Percentiles rank a stretch among this genome's conserved stretches.
Conservation (phyloP, 2,113 vertebrate species). For the Vimba vimba region DNA sequence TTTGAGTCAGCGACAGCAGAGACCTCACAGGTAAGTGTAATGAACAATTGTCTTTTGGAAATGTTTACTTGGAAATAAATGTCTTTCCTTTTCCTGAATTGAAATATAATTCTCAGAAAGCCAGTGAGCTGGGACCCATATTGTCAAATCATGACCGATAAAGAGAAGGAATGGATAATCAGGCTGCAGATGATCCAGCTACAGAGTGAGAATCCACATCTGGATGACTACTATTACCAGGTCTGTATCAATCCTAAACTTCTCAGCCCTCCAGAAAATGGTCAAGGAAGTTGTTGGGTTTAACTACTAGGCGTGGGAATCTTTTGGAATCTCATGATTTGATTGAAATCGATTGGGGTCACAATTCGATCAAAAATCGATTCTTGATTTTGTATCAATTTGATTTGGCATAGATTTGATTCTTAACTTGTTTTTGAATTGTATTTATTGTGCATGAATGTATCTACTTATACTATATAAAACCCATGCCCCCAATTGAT, state of each 20-base stretch:
- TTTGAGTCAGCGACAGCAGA: slow-evolving; percentile 78
- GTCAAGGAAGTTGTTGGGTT: neutral
- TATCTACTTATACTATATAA: too few relatives aligned
- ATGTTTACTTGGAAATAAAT: too few relatives aligned
- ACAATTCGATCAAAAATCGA: too few relatives aligned
- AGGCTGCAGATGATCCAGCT: slow-evolving; percentile 94
- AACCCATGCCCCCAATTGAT: too few relatives aligned
- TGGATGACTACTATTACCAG: slow-evolving; percentile 97
- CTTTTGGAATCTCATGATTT: too few relatives aligned
- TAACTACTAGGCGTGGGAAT: too few relatives aligned
- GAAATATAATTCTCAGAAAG: slow-evolving; percentile 69
- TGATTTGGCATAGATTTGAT: too few relatives aligned
- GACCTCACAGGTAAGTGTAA: slow-evolving; percentile 73
- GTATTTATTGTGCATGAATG: too few relatives aligned
- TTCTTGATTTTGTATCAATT: too few relatives aligned
- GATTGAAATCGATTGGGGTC: too few relatives aligned
- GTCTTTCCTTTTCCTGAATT: neutral
- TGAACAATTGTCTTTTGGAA: neutral
- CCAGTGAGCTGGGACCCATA: slow-evolving; percentile 80
- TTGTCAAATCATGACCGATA: slow-evolving; percentile 84
- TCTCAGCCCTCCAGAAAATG: neutral
- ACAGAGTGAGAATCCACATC: slow-evolving; percentile 87
- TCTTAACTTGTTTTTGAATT: too few relatives aligned
- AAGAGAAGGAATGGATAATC: slow-evolving; percentile 94
- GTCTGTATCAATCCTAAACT: slow-evolving; percentile 63